A percentile compares a stretch with the other conserved stretches of the same genome.
phyloP scores from a whole-genome alignment of 1,140 invertebrate genomes.

The Apis florea region DNA sequence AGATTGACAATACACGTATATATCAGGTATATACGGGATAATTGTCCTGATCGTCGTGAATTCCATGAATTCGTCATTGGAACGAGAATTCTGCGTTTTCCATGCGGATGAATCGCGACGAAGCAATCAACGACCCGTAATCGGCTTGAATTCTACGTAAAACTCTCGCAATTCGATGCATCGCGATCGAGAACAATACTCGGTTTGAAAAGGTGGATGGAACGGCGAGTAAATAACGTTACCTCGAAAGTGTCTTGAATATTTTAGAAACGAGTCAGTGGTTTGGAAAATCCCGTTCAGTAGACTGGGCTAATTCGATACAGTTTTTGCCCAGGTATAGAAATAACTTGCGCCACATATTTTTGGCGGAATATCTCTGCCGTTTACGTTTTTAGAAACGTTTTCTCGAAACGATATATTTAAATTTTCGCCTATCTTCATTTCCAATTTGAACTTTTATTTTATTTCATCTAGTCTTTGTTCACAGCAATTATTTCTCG shows the following conservation, averaged over 20 bases:
- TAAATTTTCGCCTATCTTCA: too few relatives aligned
- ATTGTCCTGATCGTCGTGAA: slow-evolving; percentile 12
- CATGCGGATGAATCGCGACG: slow-evolving; percentile 7
- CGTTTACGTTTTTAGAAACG: too few relatives aligned
- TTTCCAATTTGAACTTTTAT: background rate
- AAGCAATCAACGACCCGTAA: slow-evolving; percentile 26
- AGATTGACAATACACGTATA: background rate
- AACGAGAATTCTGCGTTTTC: slow-evolving; percentile 11
- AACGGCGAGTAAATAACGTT: background rate
- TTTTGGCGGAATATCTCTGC: background rate
- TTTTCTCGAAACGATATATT: background rate
- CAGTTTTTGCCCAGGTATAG: background rate
- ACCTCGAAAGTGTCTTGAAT: slow-evolving; percentile 5
- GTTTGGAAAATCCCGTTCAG: background rate
- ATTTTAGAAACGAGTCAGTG: slow-evolving; percentile 13
- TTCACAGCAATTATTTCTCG: too few relatives aligned
- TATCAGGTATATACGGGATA: background rate
- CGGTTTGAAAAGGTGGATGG: background rate
- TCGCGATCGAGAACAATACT: background rate
- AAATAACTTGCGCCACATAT: background rate
- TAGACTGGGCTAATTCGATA: background rate
- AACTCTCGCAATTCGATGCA: slow-evolving; percentile 20
- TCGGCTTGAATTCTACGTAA: slow-evolving; percentile 9
- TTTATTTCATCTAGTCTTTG: too few relatives aligned
- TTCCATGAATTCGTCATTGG: slow-evolving; percentile 4